A percentile compares a stretch with the other conserved stretches of the same genome.
phyloP scores from a whole-genome alignment of 1,140 invertebrate genomes.

The Saccostrea glomerata region DNA sequence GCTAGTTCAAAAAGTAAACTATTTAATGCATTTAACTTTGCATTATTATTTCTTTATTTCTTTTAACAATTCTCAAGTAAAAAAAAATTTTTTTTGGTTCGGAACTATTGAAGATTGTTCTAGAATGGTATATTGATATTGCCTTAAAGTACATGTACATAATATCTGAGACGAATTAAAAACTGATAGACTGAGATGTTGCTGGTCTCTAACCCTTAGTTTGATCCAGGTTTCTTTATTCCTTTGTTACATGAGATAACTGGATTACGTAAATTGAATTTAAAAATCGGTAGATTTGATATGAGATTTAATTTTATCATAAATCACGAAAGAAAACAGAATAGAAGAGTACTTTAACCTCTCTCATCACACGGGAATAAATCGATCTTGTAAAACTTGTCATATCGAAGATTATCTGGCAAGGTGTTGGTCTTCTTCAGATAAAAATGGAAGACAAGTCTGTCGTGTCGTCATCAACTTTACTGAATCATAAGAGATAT shows the following conservation, averaged over 20 bases:
- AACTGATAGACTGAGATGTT: background rate
- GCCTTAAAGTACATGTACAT: background rate
- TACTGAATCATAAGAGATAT: background rate
- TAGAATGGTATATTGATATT: background rate
- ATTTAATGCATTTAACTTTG: no score
- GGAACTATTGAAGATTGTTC: background rate
- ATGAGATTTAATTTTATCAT: background rate
- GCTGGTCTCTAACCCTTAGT: background rate
- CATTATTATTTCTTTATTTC: no score
- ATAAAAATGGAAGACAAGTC: no score
- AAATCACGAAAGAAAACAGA: background rate
- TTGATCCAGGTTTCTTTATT: background rate
- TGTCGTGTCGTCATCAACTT: no score
- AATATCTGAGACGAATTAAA: background rate
- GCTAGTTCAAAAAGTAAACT: no score
- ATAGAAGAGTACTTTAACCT: background rate
- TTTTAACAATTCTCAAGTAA: background rate
- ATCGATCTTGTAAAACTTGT: background rate
- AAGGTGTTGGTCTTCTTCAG: no score
- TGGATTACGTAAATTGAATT: slow-evolving; percentile 5
- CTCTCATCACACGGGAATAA: background rate
- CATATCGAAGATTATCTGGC: no score
- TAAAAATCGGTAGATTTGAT: background rate
- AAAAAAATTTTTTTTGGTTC: background rate
- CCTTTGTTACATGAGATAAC: background rate